phyloP scores from a whole-genome alignment of 2,888 invertebrate genomes.

The Belgica antarctica region DNA sequence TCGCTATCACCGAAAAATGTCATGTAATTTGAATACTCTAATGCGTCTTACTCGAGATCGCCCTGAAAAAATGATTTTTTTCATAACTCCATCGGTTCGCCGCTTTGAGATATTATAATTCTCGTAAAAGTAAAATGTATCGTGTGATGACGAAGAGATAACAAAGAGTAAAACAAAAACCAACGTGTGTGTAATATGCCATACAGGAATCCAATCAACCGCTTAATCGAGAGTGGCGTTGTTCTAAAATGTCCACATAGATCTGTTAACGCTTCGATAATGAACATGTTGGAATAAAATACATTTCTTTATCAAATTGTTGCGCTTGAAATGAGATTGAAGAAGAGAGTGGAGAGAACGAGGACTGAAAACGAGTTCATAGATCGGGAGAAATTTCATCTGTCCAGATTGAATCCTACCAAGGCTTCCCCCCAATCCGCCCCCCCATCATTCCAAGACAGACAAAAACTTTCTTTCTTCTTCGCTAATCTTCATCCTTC shows the following conservation, averaged over 20 bases:
- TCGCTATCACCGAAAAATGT: slow-evolving; percentile 22
- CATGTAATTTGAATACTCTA: slow-evolving; percentile 39
- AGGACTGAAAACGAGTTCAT: neutral
- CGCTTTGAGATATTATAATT: slow-evolving; percentile 4
- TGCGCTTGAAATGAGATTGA: neutral
- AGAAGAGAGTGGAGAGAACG: neutral
- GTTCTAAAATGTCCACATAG: slow-evolving; percentile 50
- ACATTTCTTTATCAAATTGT: slow-evolving; percentile 12
- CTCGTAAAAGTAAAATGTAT: slow-evolving; percentile 11
- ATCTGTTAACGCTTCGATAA: slow-evolving; percentile 48
- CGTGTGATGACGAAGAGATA: slow-evolving; percentile 27
- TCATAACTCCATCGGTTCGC: neutral
- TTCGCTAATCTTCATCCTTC: neutral
- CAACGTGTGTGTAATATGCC: slow-evolving; percentile 43
- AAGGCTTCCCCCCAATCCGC: neutral
- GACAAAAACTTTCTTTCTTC: neutral
- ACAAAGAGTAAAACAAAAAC: slow-evolving; percentile 13
- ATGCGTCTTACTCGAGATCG: slow-evolving; percentile 25
- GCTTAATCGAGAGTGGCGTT: slow-evolving; percentile 50
- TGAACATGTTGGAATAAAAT: slow-evolving; percentile 21
- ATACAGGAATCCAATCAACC: slow-evolving; percentile 48
- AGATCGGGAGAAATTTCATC: neutral
- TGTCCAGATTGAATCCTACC: slow-evolving; percentile 4
- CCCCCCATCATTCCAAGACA: neutral
- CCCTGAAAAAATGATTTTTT: slow-evolving; percentile 4